Conservation (phyloP, 2,113 vertebrate species). For the Myiopsitta monachus region DNA sequence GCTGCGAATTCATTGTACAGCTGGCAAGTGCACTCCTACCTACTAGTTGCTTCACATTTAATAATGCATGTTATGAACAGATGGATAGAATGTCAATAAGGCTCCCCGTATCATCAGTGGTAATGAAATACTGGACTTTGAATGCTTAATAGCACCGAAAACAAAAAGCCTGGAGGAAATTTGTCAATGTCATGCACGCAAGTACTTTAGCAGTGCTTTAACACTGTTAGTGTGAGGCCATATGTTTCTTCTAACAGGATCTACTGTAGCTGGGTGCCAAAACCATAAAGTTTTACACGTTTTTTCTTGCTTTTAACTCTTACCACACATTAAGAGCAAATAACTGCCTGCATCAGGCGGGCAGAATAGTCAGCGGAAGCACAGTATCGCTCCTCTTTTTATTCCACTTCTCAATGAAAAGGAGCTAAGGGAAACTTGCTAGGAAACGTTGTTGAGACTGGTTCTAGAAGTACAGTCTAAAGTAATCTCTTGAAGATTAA, state of each 20-base stretch:
- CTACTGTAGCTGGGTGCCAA: conserved; percentile 41
- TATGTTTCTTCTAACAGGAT: conserved; percentile 66
- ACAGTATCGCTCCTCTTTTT: background rate
- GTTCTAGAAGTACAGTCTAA: background rate
- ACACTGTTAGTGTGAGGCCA: conserved; percentile 57
- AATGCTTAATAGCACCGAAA: conserved; percentile 68
- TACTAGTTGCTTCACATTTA: conserved; percentile 73
- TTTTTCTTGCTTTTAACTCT: conserved; percentile 15
- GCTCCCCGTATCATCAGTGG: conserved; percentile 55
- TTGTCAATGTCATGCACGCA: conserved; percentile 58
- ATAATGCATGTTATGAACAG: conserved; percentile 73
- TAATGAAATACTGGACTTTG: conserved; percentile 68
- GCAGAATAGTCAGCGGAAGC: conserved; percentile 12
- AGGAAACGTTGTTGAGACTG: background rate
- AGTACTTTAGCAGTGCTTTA: conserved; percentile 57
- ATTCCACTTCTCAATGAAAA: conserved; percentile 34
- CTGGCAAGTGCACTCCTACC: conserved; percentile 64
- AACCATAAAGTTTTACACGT: conserved; percentile 17
- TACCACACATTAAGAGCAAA: conserved; percentile 43
- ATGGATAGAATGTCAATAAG: conserved; percentile 69
- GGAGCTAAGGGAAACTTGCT: background rate
- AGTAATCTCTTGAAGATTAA: background rate
- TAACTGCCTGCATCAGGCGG: conserved; percentile 6
- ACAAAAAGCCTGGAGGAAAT: conserved; percentile 65
- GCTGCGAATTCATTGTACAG: conserved; percentile 63